These are phyloP conservation scores for Lordiphosa mommai DNA, from an alignment of 1,140 invertebrate species.

Conservation along the genomic window DNA sequence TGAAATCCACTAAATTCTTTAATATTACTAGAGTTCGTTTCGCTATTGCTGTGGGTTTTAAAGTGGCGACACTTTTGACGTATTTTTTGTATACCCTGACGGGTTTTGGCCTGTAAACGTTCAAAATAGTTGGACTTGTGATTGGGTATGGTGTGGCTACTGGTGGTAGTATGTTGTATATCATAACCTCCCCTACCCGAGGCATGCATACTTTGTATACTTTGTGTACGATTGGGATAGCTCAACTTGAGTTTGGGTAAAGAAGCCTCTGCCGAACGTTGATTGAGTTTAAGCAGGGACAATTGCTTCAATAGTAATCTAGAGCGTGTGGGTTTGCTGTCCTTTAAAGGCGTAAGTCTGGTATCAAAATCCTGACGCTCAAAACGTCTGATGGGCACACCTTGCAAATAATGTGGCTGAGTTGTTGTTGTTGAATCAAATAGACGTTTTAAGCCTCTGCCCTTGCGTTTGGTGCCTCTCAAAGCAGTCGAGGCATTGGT, in stretches of 20 bases:
- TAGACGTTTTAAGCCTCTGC: constrained; percentile 41
- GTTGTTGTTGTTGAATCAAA: constrained; percentile 48
- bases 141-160: constrained; percentile 23
- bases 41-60: constrained; percentile 30
- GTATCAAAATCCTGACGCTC: constrained; percentile 66
- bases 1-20: constrained; percentile 63
- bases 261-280: constrained; percentile 36
- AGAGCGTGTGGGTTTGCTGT: constrained; percentile 32
- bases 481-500: constrained; percentile 27
- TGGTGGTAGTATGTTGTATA: constrained; percentile 48
- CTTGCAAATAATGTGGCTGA: constrained; percentile 56
- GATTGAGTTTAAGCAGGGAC: constrained; percentile 54
- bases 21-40: constrained; percentile 7
- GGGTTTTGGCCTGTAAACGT: constrained; percentile 68
- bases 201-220: constrained; percentile 63
- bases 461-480: constrained; percentile 11
- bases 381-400: constrained; percentile 61
- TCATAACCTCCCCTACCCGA: constrained; percentile 53
- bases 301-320: constrained; percentile 64
- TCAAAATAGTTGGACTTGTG: constrained; percentile 68
- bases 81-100: constrained; percentile 68
- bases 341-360: constrained; percentile 4
- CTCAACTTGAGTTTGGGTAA: constrained; percentile 72
- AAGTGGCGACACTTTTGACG: constrained; percentile 76
- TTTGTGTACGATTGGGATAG: constrained; percentile 75